Conservation (phyloP, 2,888 invertebrate genomes). For the Phorcus lineatus region DNA sequence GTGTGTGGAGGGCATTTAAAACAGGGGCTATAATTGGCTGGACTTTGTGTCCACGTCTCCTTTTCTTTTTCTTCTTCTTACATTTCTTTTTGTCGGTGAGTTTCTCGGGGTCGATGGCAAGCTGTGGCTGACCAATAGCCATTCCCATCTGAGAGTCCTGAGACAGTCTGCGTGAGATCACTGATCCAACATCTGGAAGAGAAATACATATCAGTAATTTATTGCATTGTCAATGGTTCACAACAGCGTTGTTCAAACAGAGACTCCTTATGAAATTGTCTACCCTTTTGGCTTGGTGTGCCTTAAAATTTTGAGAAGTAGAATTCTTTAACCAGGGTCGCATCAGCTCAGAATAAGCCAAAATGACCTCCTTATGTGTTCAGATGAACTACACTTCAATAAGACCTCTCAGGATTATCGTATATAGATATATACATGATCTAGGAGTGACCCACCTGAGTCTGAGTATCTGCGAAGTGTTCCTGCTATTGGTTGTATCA, state of each 20-base stretch:
- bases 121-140: constrained; percentile 18
- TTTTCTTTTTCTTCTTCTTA: constrained; percentile 53
- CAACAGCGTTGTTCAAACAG: too few relatives aligned
- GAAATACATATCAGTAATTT: too few relatives aligned
- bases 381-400: too few relatives aligned
- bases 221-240: too few relatives aligned
- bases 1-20: constrained; percentile 46
- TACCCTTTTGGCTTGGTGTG: too few relatives aligned
- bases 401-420: too few relatives aligned
- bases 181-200: constrained; percentile 40
- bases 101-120: neutral
- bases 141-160: constrained; percentile 37
- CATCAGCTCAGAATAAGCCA: too few relatives aligned
- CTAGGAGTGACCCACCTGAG: constrained; percentile 59
- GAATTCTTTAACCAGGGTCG: too few relatives aligned
- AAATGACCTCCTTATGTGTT: too few relatives aligned
- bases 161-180: constrained; percentile 34
- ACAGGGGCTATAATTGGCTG: constrained; percentile 59
- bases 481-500: constrained; percentile 77
- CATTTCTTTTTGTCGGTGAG: constrained; percentile 38
- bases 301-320: too few relatives aligned
- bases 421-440: too few relatives aligned
- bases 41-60: constrained; percentile 46
- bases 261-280: too few relatives aligned
- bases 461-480: constrained; percentile 78